phyloP scores from a whole-genome alignment of 2,888 invertebrate species.

The Aphrophora alni region DNA sequence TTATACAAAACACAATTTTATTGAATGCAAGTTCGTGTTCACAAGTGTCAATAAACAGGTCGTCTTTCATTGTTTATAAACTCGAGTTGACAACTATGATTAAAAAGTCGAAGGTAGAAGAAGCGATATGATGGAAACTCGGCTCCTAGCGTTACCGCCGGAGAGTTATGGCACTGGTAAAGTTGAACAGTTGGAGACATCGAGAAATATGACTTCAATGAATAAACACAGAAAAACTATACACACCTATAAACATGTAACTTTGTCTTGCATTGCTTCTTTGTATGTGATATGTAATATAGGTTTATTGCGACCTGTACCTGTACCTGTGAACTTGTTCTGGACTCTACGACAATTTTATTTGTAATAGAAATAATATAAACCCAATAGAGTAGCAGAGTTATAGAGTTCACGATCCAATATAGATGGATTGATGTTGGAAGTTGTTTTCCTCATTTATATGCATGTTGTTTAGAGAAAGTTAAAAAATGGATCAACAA shows the following conservation, averaged over 20 bases:
- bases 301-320: background rate
- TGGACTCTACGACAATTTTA: background rate
- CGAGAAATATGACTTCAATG: background rate
- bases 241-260: too few relatives aligned
- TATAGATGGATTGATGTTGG: too few relatives aligned
- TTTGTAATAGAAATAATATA: background rate
- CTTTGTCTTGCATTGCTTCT: background rate
- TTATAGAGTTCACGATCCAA: too few relatives aligned
- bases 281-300: background rate
- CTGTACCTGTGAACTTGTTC: background rate
- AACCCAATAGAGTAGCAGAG: background rate
- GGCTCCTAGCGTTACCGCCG: background rate
- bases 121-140: background rate
- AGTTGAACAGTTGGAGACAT: background rate
- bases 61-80: background rate
- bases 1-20: background rate
- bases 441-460: too few relatives aligned
- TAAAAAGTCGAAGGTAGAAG: background rate
- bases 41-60: background rate
- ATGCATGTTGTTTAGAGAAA: too few relatives aligned
- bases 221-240: too few relatives aligned
- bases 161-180: background rate
- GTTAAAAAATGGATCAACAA: too few relatives aligned
- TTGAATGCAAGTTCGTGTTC: too few relatives aligned
- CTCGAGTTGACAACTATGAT: background rate